phyloP scores from a whole-genome alignment of 2,888 invertebrate species.

The Diarsia brunnea region DNA sequence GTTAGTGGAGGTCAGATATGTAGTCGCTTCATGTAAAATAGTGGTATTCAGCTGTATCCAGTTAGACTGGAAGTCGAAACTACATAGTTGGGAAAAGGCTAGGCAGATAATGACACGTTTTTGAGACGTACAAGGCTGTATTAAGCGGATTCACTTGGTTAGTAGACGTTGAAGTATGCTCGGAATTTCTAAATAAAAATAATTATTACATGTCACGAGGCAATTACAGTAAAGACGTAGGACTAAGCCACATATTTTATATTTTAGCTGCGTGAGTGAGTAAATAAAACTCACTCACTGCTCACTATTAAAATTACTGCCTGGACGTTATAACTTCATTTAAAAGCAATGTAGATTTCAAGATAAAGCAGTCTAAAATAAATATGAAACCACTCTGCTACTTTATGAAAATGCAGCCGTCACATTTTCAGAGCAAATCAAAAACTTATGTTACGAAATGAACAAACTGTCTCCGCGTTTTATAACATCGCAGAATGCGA shows the following conservation, averaged over 20 bases:
- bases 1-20: no score
- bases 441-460: constrained; percentile 22
- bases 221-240: constrained; percentile 28
- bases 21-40: no score
- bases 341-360: constrained; percentile 28
- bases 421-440: constrained; percentile 43
- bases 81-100: no score
- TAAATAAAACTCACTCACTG: constrained; percentile 16
- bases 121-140: neutral
- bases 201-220: constrained; percentile 26
- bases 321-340: constrained; percentile 30
- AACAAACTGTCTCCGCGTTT: constrained; percentile 15
- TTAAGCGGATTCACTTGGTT: constrained; percentile 31
- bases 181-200: constrained; percentile 33
- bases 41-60: no score
- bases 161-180: constrained; percentile 13
- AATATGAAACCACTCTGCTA: constrained; percentile 16
- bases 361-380: constrained; percentile 27
- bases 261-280: constrained; percentile 35
- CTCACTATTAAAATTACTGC: constrained; percentile 27
- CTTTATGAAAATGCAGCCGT: constrained; percentile 25
- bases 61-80: no score
- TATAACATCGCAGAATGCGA: constrained; percentile 12
- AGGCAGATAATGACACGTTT: constrained; percentile 4
- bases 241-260: constrained; percentile 21